Conservation (phyloP, 2,113 vertebrate species). For the Epinephelus lanceolatus region DNA sequence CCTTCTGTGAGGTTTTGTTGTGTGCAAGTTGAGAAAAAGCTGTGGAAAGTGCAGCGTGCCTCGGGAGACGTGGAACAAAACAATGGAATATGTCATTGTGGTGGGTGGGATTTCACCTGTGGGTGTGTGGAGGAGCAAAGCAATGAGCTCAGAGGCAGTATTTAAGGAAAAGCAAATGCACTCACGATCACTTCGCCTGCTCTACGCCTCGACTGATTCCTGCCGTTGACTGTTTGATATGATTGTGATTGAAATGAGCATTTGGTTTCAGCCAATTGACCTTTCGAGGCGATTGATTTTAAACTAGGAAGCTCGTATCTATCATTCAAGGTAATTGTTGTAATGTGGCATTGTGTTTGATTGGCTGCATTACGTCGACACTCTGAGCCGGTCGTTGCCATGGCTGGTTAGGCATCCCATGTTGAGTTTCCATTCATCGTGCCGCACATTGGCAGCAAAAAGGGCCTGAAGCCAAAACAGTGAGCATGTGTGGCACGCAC, state of each 20-base stretch:
- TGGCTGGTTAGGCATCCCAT: slow-evolving; percentile 37
- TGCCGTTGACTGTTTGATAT: not conserved
- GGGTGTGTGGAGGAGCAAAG: slow-evolving; percentile 37
- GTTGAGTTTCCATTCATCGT: slow-evolving; percentile 22
- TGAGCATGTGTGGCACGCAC: slow-evolving; percentile 5
- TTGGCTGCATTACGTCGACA: slow-evolving; percentile 1
- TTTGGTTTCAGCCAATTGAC: slow-evolving; percentile 4
- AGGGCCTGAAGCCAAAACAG: slow-evolving; percentile 32
- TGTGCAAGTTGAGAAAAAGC: not conserved
- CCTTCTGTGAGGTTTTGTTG: slow-evolving; percentile 3
- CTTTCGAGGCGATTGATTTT: slow-evolving; percentile 17
- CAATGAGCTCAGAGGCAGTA: not conserved
- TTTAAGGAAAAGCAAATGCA: slow-evolving; percentile 2
- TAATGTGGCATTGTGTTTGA: slow-evolving; percentile 20
- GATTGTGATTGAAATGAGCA: slow-evolving; percentile 10
- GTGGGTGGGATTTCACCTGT: slow-evolving; percentile 7
- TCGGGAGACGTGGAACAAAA: slow-evolving; percentile 1
- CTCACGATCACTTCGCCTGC: not conserved
- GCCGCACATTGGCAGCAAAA: slow-evolving; percentile 4
- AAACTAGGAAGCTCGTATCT: not conserved
- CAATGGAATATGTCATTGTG: not conserved
- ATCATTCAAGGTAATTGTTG: slow-evolving; percentile 6
- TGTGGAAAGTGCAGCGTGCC: not conserved
- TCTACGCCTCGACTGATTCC: not conserved
- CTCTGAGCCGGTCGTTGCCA: not conserved